Base-by-base conservation (phyloP, 2,888 invertebrate species). In the Operophtera brumata region DNA sequence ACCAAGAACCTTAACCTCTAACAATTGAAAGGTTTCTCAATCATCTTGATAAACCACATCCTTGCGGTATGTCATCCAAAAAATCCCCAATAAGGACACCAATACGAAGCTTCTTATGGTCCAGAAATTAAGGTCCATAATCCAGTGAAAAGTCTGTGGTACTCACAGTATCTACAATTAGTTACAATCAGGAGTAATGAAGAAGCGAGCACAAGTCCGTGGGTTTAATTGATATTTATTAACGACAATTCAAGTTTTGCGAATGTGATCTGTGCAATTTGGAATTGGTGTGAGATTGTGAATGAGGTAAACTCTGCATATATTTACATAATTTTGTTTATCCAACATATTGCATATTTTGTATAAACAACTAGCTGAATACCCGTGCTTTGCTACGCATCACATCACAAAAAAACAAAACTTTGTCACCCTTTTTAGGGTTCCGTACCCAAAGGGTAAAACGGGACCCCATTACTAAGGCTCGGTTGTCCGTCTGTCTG, bases 141-240 rank as follows among this genome's bases (percentile, higher is more conserved):
- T 53, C 37, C 35, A 35, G 13, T 54, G 20, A 25, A 20, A 30
- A 25, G 11, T n/a, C n/a, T n/a, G n/a, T 26, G 9, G 13, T 35
- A 10, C 1, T 39, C 12, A 34, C 13, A 43, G 42, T 43, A 46
- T 39, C 37, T 52, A 58, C 61, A 82, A 80, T 80, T 78, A 77
- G 64, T 66, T 56, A 50, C 73, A 78, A 82, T 78, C 69, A 71
- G 46, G 14, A 28, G 61, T 70, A 78, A 79, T 74, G 61, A 73
- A 65, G 63, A 57, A 57, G 72, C 71, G 70, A 61, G 71, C 64
- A 62, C 58, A 59, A 51, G 55, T 59, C 57, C 55, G 58, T 64
- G 58, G 46, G 67, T 67, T 77, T 80, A 85, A 86, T 86, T 85
- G 78, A 72, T 70, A 78, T 78, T 77, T 77, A 86, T 86, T 85